phyloP scores from a whole-genome alignment of 2,797 vertebrate species.

The Austrolebias charrua region DNA sequence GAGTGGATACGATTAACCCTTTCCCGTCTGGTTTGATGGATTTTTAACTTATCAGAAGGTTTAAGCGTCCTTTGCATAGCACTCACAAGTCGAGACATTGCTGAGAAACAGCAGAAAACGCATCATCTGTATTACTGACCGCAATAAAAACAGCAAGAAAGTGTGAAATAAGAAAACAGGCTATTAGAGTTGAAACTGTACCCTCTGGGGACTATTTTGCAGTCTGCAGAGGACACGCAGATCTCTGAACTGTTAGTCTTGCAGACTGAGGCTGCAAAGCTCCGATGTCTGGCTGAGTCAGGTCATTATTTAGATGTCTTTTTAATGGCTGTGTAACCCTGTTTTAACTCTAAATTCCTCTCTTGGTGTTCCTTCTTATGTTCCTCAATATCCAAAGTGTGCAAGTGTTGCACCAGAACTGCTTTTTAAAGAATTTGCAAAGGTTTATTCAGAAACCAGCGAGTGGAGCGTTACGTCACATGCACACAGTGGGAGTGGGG shows the following conservation, averaged over 20 bases:
- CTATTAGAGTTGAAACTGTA: constrained; percentile 21
- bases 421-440: background rate
- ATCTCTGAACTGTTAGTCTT: constrained; percentile 43
- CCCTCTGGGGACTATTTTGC: constrained; percentile 41
- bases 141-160: constrained; percentile 30
- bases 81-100: background rate
- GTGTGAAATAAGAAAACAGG: constrained; percentile 28
- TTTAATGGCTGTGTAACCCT: constrained; percentile 51
- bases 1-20: constrained; percentile 22
- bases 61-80: constrained; percentile 10
- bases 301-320: constrained; percentile 61
- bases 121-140: constrained; percentile 16
- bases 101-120: constrained; percentile 2
- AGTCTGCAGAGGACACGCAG: constrained; percentile 39
- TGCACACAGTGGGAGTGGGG: constrained; percentile 8
- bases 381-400: constrained; percentile 7
- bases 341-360: constrained; percentile 24
- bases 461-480: constrained; percentile 17
- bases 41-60: constrained; percentile 9
- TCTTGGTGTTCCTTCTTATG: constrained; percentile 17
- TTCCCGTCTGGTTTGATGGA: background rate
- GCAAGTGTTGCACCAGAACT: constrained; percentile 3
- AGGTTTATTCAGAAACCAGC: constrained; percentile 16
- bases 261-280: constrained; percentile 53
- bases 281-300: constrained; percentile 35